These are phyloP conservation scores for Xenopus borealis DNA, from an alignment of 2,113 vertebrate genomes.

Conservation along the genomic window DNA sequence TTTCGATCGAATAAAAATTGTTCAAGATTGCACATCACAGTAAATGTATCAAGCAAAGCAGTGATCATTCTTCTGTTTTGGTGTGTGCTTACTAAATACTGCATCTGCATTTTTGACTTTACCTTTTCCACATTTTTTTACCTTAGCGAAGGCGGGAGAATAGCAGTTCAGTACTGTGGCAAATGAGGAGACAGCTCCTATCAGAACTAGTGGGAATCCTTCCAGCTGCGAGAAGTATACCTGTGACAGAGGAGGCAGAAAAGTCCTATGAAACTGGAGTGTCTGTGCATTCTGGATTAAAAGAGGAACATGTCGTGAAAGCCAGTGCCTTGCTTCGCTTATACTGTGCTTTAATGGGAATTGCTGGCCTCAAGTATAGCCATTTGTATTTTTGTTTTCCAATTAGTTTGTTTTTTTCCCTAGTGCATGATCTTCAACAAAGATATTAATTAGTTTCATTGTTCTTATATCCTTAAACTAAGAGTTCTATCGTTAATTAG, in stretches of 20 bases:
- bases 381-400: conserved; percentile 5
- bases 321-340: conserved; percentile 90
- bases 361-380: conserved; percentile 90
- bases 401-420: not conserved
- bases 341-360: conserved; percentile 96
- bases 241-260: too few species aligned
- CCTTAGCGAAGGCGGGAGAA: conserved; percentile 84
- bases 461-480: too few species aligned
- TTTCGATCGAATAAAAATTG: too few species aligned
- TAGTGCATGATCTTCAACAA: too few species aligned
- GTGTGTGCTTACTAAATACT: too few species aligned
- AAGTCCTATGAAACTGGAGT: conserved; percentile 67
- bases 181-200: conserved; percentile 94
- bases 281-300: conserved; percentile 85
- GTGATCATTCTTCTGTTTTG: too few species aligned
- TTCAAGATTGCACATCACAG: too few species aligned
- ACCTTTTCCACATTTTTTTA: too few species aligned
- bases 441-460: too few species aligned
- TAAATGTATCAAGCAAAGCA: too few species aligned
- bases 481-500: too few species aligned
- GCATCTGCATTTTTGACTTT: too few species aligned
- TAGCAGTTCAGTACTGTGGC: conserved; percentile 93
- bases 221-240: conserved; percentile 85
- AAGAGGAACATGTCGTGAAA: conserved; percentile 95
- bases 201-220: conserved; percentile 92